Percentiles rank a stretch among this genome's conserved stretches.
Evolutionary conservation across 1,140 invertebrate species (phyloP).

Genomic region (Polyergus mexicanus): DNA sequence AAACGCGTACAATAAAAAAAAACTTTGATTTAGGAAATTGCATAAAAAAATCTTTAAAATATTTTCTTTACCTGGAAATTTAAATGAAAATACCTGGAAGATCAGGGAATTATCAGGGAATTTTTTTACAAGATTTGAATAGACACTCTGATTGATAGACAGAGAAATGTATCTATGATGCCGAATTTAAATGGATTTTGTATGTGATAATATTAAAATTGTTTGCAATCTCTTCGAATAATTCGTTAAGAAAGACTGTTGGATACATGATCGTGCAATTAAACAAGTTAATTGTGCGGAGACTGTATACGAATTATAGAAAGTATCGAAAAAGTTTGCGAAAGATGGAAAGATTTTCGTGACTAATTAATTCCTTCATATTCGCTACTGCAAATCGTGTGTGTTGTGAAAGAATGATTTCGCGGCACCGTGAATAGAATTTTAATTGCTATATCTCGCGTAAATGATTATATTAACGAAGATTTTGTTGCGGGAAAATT

Average conservation of each 20-base stretch:
- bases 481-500: neutral
- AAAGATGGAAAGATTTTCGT: neutral
- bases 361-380: constrained; percentile 25
- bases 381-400: neutral
- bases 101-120: no score
- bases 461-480: neutral
- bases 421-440: neutral
- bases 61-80: no score
- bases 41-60: no score
- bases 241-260: constrained; percentile 7
- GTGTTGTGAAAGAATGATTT: neutral
- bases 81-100: no score
- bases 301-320: neutral
- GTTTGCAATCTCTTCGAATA: neutral
- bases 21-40: no score
- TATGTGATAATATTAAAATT: no score
- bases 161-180: neutral
- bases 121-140: no score
- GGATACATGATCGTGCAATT: neutral
- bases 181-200: neutral
- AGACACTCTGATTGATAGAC: no score
- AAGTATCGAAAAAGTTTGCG: constrained; percentile 25
- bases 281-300: constrained; percentile 15
- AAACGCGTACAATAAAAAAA: no score
- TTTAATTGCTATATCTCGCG: constrained; percentile 16